Base-by-base conservation (phyloP, 1,140 invertebrate species). In the Diploscapter pachys region DNA sequence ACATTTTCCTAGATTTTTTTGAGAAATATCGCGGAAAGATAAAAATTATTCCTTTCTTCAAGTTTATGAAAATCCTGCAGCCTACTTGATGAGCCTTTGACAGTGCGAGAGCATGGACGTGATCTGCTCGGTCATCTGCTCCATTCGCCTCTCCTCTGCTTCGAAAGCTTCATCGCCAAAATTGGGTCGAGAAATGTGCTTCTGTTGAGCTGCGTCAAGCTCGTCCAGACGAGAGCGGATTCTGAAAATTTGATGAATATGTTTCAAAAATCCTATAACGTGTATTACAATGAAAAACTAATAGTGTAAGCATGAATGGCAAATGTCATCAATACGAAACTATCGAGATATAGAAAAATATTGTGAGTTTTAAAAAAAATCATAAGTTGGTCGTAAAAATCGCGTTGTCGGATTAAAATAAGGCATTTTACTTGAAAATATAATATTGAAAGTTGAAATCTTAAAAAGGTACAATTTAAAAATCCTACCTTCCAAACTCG, bases 81-180 rank as follows among this genome's bases (percentile, higher is more conserved):
- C 50, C 13, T 2, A 75, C 76, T 52, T 78, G n/a, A 75, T 71
- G 11, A 78, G 66, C 62, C 76, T 63, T 50, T 78, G 76, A 56
- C 72, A 75, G 65, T 78, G 76, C n/a, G 66, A 55, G n/a, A 78
- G 52, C 76, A 78, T 78, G n/a, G 67, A 53, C 3, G 76, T 78
- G 6, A 78, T 71, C 50, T 78, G 65, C 3, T 78, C 72, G 3
- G 76, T 78, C 5, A 57, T 66, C 55, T 52, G 51, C 52, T 78
- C 76, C 61, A 78, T 78, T 51, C 11, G 4, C n/a, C 59, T 71
- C 55, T 78, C 76, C 54, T 79, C 78, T 6, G 70, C 70, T 48
- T 78, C 77, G 31, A 78, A 72, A 11, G 71, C 62, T 49, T 79
- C 78, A 69, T 79, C 78, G 48, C 77, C 77, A 11, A 79, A 75